These are phyloP conservation scores for Naja naja DNA, from an alignment of 2,113 vertebrate genomes.

Conservation along the genomic window DNA sequence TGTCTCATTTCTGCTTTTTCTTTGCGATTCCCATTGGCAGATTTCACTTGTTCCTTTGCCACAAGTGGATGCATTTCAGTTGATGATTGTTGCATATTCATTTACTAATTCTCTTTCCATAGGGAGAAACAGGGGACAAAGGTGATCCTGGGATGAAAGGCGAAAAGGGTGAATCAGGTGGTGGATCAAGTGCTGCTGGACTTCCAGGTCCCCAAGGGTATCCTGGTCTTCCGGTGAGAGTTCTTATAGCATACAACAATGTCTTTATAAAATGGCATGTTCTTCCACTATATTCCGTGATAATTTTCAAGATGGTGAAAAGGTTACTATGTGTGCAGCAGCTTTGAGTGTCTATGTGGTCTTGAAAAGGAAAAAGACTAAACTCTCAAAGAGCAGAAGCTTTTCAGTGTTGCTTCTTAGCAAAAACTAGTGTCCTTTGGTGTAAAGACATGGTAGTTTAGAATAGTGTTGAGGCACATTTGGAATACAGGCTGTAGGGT, in stretches of 20 bases:
- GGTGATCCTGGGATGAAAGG: conserved; percentile 74
- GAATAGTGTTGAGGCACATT: background rate
- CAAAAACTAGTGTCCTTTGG: background rate
- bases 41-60: background rate
- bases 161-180: conserved; percentile 64
- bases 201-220: conserved; percentile 65
- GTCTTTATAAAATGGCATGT: background rate
- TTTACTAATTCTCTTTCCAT: background rate
- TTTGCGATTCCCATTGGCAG: background rate
- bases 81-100: background rate
- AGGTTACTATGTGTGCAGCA: too few species aligned
- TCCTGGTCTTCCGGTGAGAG: conserved; percentile 69
- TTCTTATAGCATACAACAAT: background rate
- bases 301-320: background rate
- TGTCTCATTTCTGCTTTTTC: background rate
- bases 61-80: background rate
- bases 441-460: background rate
- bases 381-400: background rate
- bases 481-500: background rate
- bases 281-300: background rate
- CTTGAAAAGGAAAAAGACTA: background rate
- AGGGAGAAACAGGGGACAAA: conserved; percentile 76
- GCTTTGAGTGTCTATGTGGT: background rate
- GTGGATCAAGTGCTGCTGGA: conserved; percentile 49
- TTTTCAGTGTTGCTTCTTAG: background rate